Base-by-base conservation (phyloP, 1,140 invertebrate genomes). In the Hycleus phaleratus region DNA sequence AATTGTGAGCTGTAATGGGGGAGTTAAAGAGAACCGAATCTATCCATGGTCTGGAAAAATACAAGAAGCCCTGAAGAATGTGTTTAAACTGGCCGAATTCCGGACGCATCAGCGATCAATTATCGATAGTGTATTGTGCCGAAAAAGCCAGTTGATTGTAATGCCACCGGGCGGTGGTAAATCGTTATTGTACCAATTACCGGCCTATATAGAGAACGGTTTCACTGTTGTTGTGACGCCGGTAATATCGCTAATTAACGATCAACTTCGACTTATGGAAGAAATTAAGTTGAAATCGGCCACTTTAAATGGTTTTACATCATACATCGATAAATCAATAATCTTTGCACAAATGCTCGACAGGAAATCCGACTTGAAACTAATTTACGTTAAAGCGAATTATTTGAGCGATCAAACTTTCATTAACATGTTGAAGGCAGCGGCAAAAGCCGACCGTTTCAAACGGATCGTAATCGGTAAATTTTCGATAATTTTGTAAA, bases 151-250 rank as follows among this genome's bases (percentile, higher is more conserved):
- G 64, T 95, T 99, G 71, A 84, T 99, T 3, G 79, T 98, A 0
- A 99, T 98, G 96, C 96, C 96, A 9, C 98, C 96, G 46, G 97
- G 95, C 26, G 95, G 94, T 61, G 97, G 97, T 62, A 99, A 99
- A 78, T 96, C 92, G 42, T 75, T 99, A 10, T 97, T 95, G 67
- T 99, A 98, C 77, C 97, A 99, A 76, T 77, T 94, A 18, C 87
- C 89, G 2, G 86, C 88, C 0, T 68, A 90, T 40, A 63, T 91
- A 11, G 79, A 80, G 1, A 75, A 77, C 18, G 91, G 91, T 4
- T 80, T 97, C 0, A 94, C 93, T 0, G 81, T 98, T 54, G 95
- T 99, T 8, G 85, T 99, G 52, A 97, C 95, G 25, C 96, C 96
- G 3, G 75, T 99, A 3, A 92, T 93, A 66, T 95, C 95, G 18